Percentiles rank a stretch among this genome's conserved stretches.
Evolutionary conservation across 2,797 vertebrate genomes (phyloP).

Genomic region (Forpus xanthops): DNA sequence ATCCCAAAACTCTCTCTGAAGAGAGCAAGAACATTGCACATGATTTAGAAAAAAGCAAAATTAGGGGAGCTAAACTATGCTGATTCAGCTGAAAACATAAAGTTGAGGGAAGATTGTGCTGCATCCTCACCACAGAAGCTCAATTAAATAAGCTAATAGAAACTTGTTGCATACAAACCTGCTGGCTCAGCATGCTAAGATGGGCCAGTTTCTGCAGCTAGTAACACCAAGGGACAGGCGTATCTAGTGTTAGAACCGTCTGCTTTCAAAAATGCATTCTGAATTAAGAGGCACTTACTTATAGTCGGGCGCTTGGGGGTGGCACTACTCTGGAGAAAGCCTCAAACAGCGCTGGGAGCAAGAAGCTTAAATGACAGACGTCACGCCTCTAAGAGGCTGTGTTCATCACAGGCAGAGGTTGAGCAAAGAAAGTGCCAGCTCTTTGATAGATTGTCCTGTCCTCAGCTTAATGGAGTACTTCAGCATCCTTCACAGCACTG

Average conservation of each 20-base stretch:
- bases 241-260: neutral
- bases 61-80: neutral
- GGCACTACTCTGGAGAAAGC: neutral
- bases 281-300: neutral
- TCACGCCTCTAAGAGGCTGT: neutral
- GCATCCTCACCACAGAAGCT: neutral
- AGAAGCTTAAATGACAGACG: neutral
- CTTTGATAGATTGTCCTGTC: neutral
- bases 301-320: neutral
- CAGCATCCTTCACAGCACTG: neutral
- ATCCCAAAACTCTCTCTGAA: neutral
- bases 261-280: neutral
- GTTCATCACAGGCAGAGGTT: neutral
- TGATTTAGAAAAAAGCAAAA: neutral
- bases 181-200: neutral
- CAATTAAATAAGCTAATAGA: neutral
- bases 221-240: neutral
- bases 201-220: neutral
- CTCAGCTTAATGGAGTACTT: neutral
- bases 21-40: neutral
- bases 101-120: neutral
- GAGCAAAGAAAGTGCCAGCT: neutral
- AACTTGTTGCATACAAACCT: neutral
- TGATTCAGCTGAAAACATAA: neutral
- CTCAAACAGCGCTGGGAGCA: neutral